Percentiles rank a stretch among this genome's conserved stretches.
Evolutionary conservation across 2,797 vertebrate genomes (phyloP).

Genomic region (Anguilla anguilla): DNA sequence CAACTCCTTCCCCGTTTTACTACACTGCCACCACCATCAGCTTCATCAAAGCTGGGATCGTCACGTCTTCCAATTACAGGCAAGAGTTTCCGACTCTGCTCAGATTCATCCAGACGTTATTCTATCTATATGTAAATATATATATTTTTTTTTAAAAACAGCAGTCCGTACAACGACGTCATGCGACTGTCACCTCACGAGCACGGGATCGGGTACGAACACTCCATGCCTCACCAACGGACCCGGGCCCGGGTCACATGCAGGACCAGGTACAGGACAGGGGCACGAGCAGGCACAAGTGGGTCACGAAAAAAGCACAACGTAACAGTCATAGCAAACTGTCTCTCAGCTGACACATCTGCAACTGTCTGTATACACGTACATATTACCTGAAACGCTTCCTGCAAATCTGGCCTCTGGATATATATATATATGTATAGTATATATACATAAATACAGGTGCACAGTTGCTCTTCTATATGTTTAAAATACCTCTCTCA

Average conservation of each 20-base stretch:
- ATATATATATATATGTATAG: background rate
- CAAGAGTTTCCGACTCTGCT: background rate
- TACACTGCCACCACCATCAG: background rate
- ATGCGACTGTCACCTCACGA: slow-evolving; percentile 8
- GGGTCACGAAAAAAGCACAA: background rate
- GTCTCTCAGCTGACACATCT: background rate
- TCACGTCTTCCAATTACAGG: background rate
- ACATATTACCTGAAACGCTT: background rate
- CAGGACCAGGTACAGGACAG: background rate
- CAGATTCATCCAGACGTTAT: background rate
- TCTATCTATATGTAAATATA: background rate
- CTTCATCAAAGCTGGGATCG: background rate
- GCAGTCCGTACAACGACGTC: background rate
- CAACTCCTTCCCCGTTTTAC: too few relatives aligned
- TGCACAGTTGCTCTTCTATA: background rate
- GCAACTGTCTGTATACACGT: background rate
- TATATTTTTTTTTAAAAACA: slow-evolving; percentile 7
- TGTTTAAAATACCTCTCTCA: background rate
- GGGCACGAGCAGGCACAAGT: background rate
- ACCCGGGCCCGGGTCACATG: background rate
- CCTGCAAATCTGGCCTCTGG: background rate
- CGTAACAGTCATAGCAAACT: background rate
- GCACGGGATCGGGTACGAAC: slow-evolving; percentile 10
- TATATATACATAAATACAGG: background rate
- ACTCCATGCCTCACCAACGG: background rate